phyloP scores from a whole-genome alignment of 2,888 invertebrate genomes.

The Rhodophaea formosa region DNA sequence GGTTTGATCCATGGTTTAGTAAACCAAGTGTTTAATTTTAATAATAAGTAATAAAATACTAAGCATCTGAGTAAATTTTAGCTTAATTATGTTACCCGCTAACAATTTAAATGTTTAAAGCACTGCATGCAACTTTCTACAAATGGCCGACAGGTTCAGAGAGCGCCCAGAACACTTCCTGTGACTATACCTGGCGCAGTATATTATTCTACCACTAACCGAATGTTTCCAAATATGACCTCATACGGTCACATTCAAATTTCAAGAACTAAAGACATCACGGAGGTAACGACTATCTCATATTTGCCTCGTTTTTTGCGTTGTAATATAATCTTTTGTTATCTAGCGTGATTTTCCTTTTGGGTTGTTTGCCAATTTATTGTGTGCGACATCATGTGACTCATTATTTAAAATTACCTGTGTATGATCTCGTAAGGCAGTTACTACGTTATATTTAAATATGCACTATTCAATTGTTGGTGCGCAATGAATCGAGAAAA shows the following conservation, averaged over 20 bases:
- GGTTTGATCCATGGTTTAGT: no score
- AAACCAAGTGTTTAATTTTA: no score
- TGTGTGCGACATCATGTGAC: constrained; percentile 10
- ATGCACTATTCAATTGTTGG: no score
- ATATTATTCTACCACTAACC: constrained; percentile 26
- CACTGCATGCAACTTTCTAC: no score
- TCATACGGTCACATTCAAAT: constrained; percentile 49
- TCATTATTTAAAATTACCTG: constrained; percentile 12
- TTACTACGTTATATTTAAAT: neutral
- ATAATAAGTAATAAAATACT: no score
- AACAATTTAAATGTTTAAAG: no score
- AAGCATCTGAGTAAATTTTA: no score
- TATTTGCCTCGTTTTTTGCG: constrained; percentile 27
- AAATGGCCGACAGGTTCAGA: no score
- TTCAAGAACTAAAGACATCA: constrained; percentile 45
- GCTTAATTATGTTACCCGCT: no score
- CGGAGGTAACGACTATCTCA: constrained; percentile 34
- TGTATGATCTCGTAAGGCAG: neutral
- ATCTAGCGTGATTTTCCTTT: constrained; percentile 15
- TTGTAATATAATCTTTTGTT: constrained; percentile 20
- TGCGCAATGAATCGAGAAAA: no score
- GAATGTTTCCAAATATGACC: constrained; percentile 58
- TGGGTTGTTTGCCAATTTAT: constrained; percentile 12
- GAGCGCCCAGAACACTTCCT: no score
- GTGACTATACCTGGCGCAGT: no score